Base-by-base conservation (phyloP, 2,797 vertebrate genomes). In the Cacajao melanocephalus region DNA sequence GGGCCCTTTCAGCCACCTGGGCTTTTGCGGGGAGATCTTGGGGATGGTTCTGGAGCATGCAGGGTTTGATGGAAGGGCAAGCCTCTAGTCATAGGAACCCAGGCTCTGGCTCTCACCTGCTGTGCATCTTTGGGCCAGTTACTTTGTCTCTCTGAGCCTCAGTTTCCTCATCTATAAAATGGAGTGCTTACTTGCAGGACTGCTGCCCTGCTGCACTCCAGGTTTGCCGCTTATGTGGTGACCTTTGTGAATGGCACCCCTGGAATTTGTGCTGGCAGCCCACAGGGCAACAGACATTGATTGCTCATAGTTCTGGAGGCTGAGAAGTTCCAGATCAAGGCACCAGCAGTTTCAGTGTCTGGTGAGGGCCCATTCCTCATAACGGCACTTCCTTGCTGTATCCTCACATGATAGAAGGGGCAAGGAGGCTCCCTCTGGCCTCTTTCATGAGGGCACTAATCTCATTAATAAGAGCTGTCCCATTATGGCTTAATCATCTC, bases 161-260 rank as follows among this genome's bases (percentile, higher is more conserved):
- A 30, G 64, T 92, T 81, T 92, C 90, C 72, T 93, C 50, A 46
- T 28, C 79, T 92, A n/a, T 82, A 52, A 52, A 94, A 86, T 52
- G 76, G 33, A 57, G 30, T 52, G 15, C 73, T 82, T 76, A 88
- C 44, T n/a, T 70, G 26, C 36, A 33, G 85, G 39, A 17, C 67
- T 4, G 1, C 76, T 58, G 9, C 41, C 19, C 44, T 96, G 10
- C 15, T 87, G 4, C 24, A 1, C 28, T 73, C 76, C 7, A 17
- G 48, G 72, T 41, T 2, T 9, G 10, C 52, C 5, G 0, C n/a
- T 52, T 41, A 50, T 48, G 28, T 2, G 8, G 17, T 11, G 9
- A 6, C 61, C 50, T 81, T 83, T 81, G 48, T 70, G 50, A 93
- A 41, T 55, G 73, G 55, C 7, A 0, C 12, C 79, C 79, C 82